Conservation (phyloP, 2,797 vertebrate species). For the Acrossocheilus fasciatus region DNA sequence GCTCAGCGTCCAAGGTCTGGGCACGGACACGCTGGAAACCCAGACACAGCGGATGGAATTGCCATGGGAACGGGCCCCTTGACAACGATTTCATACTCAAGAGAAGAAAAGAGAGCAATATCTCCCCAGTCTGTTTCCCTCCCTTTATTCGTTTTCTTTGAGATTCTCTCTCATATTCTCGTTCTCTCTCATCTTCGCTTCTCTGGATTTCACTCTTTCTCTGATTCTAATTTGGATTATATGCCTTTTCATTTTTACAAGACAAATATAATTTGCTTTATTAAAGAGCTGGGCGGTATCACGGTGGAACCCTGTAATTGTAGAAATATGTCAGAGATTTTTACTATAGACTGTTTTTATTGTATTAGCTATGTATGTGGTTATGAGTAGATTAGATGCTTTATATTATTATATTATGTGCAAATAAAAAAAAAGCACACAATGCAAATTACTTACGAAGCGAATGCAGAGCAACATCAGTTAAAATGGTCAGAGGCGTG, state of each 20-base stretch:
- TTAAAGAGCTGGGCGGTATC: background rate
- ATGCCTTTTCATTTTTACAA: background rate
- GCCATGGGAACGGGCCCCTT: constrained; percentile 85
- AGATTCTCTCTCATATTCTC: constrained; percentile 49
- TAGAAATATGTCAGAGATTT: background rate
- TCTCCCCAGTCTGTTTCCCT: constrained; percentile 66
- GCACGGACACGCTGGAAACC: constrained; percentile 57
- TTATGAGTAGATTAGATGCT: background rate
- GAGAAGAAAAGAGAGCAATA: constrained; percentile 82
- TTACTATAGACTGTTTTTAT: background rate
- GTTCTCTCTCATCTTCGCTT: constrained; percentile 27
- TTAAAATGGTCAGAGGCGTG: background rate
- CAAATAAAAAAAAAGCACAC: background rate
- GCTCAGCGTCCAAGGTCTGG: constrained; percentile 64
- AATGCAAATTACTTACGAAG: background rate
- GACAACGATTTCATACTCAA: constrained; percentile 73
- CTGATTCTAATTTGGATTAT: constrained; percentile 51
- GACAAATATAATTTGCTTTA: constrained; percentile 39
- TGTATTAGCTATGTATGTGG: background rate
- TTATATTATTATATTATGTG: background rate
- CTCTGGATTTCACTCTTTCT: constrained; percentile 24
- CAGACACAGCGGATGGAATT: constrained; percentile 72
- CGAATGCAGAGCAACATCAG: background rate
- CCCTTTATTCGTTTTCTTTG: constrained; percentile 33
- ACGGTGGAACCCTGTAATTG: background rate